Evolutionary conservation across 2,797 vertebrate species (phyloP).

Genomic region (Gymnodraco acuticeps): DNA sequence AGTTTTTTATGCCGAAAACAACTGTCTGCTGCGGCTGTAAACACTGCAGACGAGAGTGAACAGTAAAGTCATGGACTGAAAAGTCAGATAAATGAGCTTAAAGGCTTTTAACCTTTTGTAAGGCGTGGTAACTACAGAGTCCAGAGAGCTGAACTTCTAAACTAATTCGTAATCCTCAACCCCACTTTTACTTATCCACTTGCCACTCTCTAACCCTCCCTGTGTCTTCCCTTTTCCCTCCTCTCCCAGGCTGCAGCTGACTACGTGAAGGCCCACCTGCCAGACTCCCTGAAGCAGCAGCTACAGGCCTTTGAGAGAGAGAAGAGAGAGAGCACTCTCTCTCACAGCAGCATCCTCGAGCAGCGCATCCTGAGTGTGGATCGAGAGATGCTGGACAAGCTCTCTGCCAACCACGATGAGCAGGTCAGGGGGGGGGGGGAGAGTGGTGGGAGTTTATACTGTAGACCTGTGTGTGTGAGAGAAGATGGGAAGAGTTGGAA

Average conservation of each 20-base stretch:
- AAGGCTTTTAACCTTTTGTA: not conserved
- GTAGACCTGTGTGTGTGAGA: not conserved
- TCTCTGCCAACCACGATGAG: slow-evolving; percentile 95
- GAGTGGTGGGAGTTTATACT: not conserved
- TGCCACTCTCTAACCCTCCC: not conserved
- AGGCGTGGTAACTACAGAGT: not conserved
- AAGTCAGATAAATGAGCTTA: not conserved
- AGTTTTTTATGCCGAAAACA: not conserved
- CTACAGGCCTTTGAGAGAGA: slow-evolving; percentile 94
- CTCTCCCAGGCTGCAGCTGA: slow-evolving; percentile 92
- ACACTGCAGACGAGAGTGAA: not conserved
- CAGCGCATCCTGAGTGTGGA: slow-evolving; percentile 95
- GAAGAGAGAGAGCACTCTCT: slow-evolving; percentile 92
- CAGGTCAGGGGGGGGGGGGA: slow-evolving; percentile 84
- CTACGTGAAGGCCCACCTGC: slow-evolving; percentile 95
- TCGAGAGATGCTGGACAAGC: slow-evolving; percentile 95
- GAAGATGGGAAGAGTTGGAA: not conserved
- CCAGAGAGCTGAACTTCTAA: not conserved
- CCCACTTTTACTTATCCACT: not conserved
- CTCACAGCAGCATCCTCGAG: slow-evolving; percentile 94
- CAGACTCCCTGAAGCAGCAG: slow-evolving; percentile 93
- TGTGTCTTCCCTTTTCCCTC: slow-evolving; percentile 1
- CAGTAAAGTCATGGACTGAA: not conserved
- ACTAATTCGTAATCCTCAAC: not conserved
- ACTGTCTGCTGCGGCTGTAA: not conserved